Conservation (phyloP, 1,140 invertebrate species). For the Armadillidium nasatum region DNA sequence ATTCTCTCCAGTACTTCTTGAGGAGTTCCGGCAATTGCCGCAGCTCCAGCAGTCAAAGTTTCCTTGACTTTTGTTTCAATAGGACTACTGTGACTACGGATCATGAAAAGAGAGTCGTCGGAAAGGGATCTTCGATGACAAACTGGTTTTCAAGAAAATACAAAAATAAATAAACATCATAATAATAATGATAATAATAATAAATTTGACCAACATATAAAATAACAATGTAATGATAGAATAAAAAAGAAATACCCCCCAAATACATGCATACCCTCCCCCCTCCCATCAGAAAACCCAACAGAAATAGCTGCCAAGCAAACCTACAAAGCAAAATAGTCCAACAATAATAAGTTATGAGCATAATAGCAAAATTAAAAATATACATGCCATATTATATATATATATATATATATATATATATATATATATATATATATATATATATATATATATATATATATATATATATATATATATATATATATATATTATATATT, state of each 20-base stretch:
- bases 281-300: no score
- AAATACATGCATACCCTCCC: no score
- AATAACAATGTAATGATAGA: no score
- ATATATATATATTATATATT: not conserved
- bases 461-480: slow-evolving; percentile 17
- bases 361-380: no score
- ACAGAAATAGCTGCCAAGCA: no score
- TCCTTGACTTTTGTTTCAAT: slow-evolving; percentile 29
- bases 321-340: no score
- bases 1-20: slow-evolving; percentile 43
- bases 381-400: not conserved
- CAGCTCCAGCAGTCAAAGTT: slow-evolving; percentile 17
- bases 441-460: slow-evolving; percentile 19
- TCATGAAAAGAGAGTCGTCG: slow-evolving; percentile 57
- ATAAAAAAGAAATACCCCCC: no score
- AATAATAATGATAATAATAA: no score
- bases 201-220: no score
- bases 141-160: slow-evolving; percentile 18
- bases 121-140: slow-evolving; percentile 62
- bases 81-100: slow-evolving; percentile 37
- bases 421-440: slow-evolving; percentile 16
- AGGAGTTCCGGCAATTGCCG: slow-evolving; percentile 32
- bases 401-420: slow-evolving; percentile 21
- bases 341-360: no score
- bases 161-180: no score